Evolutionary conservation across 1,140 invertebrate species (phyloP), one percentile per base, ranked within the genome.

Genomic region (Bathynomus jamesi): DNA sequence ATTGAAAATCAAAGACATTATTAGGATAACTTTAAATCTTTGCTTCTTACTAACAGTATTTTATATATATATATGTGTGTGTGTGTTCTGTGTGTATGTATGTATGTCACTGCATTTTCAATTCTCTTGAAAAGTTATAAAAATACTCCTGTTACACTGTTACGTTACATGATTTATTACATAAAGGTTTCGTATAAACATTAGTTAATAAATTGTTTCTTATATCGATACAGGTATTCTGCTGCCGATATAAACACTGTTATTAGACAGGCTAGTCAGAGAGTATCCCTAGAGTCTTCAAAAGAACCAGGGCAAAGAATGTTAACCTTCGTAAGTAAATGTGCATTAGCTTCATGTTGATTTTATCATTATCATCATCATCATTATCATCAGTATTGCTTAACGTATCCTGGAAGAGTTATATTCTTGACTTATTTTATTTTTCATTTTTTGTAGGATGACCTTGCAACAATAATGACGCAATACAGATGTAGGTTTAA

Each of bases 211-310:
- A n/a, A n/a, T n/a, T n/a, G n/a, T n/a, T n/a, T n/a, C n/a, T n/a
- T n/a, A n/a, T n/a, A n/a, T n/a, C n/a, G n/a, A n/a, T 61, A 21
- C 70, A 77, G 76, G 67, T 77, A 77, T 68, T 72, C 70, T 53
- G 76, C 76, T 2, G 76, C 76, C 31, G 76, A 77, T 70, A 72
- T 77, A 46, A 71, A 77, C 64, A 72, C 67, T 40, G 76, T 77
- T 65, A 67, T 77, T 67, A 67, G 72, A 66, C 76, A 77, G 28
- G 76, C 70, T 30, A 32, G 21, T 31, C 30, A 13, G 40, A 28
- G 17, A 30, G 53, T 70, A n/a, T 8, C 28, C 68, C 27, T 65
- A 21, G 5, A 53, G 13, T 5, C 40, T 21, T 17, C 5, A 53
- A 53, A 17, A 21, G 21, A 53, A 3, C 32, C 40, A 53, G 40